Evolutionary conservation across 2,888 invertebrate species (phyloP).

Genomic region (Mimumesa dahlbomi): DNA sequence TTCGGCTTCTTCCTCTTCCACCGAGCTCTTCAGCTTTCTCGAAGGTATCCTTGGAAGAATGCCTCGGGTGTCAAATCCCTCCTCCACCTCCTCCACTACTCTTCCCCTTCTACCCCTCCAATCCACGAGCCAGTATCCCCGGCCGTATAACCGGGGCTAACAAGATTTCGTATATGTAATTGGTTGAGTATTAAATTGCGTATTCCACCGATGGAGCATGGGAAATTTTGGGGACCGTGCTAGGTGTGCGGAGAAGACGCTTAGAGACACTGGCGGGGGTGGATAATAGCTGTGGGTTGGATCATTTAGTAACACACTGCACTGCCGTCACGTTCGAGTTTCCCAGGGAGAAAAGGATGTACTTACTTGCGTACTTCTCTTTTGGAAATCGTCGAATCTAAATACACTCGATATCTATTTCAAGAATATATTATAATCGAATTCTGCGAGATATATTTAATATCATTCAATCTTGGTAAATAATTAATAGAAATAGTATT

Average conservation of each 20-base stretch:
- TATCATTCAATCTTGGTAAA: no score
- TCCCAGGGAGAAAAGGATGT: slow-evolving; percentile 45
- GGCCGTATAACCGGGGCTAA: slow-evolving; percentile 79
- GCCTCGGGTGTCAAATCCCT: slow-evolving; percentile 76
- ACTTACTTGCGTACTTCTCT: background rate
- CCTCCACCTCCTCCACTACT: slow-evolving; percentile 57
- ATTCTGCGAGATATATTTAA: no score
- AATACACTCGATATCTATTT: no score
- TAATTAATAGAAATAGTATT: no score
- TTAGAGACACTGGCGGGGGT: slow-evolving; percentile 60
- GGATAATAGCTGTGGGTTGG: slow-evolving; percentile 77
- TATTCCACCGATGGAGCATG: slow-evolving; percentile 72
- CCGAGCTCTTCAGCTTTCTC: slow-evolving; percentile 52
- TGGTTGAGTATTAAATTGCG: slow-evolving; percentile 81
- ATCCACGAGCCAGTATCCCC: slow-evolving; percentile 59
- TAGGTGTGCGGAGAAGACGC: slow-evolving; percentile 51
- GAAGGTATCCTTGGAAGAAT: slow-evolving; percentile 74
- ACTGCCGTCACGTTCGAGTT: slow-evolving; percentile 69
- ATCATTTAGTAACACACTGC: slow-evolving; percentile 80
- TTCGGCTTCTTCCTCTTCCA: slow-evolving; percentile 22
- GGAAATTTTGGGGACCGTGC: slow-evolving; percentile 59
- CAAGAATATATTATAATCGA: no score
- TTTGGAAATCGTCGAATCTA: no score
- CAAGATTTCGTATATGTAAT: slow-evolving; percentile 81
- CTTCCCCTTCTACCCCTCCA: no score